Base-by-base conservation (phyloP, 2,113 vertebrate species). In the Acanthisitta chloris region DNA sequence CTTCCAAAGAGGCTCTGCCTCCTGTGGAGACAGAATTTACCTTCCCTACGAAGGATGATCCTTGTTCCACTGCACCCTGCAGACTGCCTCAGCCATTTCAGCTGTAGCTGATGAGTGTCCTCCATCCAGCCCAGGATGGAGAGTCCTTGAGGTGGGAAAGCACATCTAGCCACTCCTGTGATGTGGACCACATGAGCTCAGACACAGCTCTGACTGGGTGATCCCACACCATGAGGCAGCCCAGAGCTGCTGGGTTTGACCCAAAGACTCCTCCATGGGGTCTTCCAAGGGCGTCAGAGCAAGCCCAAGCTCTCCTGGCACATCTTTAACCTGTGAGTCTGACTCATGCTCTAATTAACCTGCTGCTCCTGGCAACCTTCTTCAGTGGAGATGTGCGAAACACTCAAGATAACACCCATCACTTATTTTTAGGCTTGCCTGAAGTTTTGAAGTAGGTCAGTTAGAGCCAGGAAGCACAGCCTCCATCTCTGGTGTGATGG, bases 381-480 rank as follows among this genome's bases (percentile, higher is more conserved):
- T 84, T 24, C n/a, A 10, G 33, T 26, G 29, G 85, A 71, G 79
- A 48, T 3, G 12, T 36, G 81, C n/a, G 92, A 86, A 59, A 48
- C 0, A 1, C 87, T 76, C 59, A 4, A 46, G 31, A 52, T 91
- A 83, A 91, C 90, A 89, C 74, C 73, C 62, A 25, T 16, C 14
- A 1, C 43, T 87, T 96, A 95, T 95, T 97, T 97, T 97, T 93
- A 96, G 97, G 72, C 58, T 92, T 28, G 29, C 74, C 66, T 86
- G 79, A 57, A 80, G 77, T 33, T 45, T 49, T 24, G 14, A 93
- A 96, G 28, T 96, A 86, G 90, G 92, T 67, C 85, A 40, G 7
- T 76, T 9, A 14, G 55, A 54, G 51, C 61, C 8, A 33, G 79
- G 43, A 67, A 69, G 57, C 0, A 0, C 1, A 0, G 31, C 48